These are phyloP conservation scores for Labia minor DNA, from an alignment of 2,888 invertebrate species.

Conservation along the genomic window DNA sequence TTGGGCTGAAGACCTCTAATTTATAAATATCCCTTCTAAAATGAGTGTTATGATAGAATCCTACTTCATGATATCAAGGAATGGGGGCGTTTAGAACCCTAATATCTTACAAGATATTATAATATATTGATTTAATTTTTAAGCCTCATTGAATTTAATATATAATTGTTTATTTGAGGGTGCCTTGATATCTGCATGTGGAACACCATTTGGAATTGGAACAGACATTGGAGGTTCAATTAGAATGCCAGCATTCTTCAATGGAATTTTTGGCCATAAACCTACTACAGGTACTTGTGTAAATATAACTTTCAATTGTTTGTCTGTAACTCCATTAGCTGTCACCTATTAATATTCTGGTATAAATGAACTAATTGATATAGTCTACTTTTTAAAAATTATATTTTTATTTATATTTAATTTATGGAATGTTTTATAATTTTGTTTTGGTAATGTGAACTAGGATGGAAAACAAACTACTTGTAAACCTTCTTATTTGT, in stretches of 20 bases:
- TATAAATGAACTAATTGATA: no score
- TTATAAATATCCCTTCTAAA: no score
- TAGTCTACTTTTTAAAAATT: no score
- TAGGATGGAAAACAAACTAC: no score
- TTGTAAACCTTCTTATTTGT: no score
- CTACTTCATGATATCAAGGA: no score
- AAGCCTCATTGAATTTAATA: neutral
- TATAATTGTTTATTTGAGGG: constrained; percentile 27
- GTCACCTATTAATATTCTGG: no score
- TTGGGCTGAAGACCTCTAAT: no score
- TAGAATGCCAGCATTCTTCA: constrained; percentile 82
- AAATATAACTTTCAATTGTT: neutral
- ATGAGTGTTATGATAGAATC: no score
- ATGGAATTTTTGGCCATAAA: constrained; percentile 80
- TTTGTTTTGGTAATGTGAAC: no score
- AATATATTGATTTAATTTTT: constrained; percentile 14
- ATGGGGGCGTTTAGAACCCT: no score
- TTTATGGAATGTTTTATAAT: no score
- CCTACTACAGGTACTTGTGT: constrained; percentile 45
- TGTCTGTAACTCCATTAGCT: neutral
- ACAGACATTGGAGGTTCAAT: constrained; percentile 94
- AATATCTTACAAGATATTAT: neutral
- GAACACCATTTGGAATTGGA: constrained; percentile 73
- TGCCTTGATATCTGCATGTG: constrained; percentile 59
- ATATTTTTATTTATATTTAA: neutral